These are phyloP conservation scores for Cydia strobilella DNA, from an alignment of 1,140 invertebrate species.

Conservation along the genomic window DNA sequence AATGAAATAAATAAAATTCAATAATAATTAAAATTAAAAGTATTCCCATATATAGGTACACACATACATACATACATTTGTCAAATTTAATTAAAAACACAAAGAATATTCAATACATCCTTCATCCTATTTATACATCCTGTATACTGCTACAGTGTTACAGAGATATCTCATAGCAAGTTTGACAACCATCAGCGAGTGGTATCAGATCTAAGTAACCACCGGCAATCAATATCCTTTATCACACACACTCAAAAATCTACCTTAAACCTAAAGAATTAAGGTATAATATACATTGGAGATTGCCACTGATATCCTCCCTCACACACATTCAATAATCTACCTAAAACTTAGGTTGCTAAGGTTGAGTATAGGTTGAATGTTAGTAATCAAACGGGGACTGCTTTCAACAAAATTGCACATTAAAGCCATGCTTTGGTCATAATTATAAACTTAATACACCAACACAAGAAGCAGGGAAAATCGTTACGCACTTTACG, in stretches of 20 bases:
- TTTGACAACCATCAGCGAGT: conserved; percentile 27
- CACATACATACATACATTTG: no score
- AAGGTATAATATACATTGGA: conserved; percentile 42
- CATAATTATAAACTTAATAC: conserved; percentile 32
- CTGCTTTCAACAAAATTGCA: conserved; percentile 49
- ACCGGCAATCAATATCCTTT: background rate
- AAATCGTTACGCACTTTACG: conserved; percentile 22
- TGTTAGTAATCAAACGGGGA: conserved; percentile 27
- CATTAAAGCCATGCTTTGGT: conserved; percentile 43
- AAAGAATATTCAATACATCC: no score
- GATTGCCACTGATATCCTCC: background rate
- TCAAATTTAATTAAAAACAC: no score
- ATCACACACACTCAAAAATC: background rate
- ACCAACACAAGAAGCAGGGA: background rate
- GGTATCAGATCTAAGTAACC: conserved; percentile 5
- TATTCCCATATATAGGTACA: no score
- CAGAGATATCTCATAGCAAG: conserved; percentile 19
- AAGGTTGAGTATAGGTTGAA: conserved; percentile 42
- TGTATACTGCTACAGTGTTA: background rate
- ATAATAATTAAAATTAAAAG: no score
- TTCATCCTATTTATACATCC: no score
- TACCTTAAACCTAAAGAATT: background rate
- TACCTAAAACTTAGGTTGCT: background rate
- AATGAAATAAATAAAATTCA: no score
- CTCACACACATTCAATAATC: background rate